Percentiles rank a stretch among this genome's conserved stretches.
These are phyloP conservation scores for Philaethria dido DNA, from an alignment of 2,888 invertebrate genomes.

Conservation along the genomic window DNA sequence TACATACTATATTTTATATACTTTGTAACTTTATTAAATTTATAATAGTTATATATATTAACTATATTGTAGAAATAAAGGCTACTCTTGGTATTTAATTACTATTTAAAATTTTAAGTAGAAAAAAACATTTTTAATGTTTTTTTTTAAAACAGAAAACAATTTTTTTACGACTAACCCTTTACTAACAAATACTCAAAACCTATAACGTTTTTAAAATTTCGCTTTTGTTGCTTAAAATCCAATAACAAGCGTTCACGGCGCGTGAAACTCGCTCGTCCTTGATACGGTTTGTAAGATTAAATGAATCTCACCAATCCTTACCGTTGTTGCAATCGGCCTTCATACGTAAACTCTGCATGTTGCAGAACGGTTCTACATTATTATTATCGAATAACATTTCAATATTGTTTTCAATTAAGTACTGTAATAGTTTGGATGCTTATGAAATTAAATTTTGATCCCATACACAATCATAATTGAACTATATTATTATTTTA, in stretches of 20 bases:
- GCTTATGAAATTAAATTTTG: too few species aligned
- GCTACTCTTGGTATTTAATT: too few species aligned
- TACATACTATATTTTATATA: too few species aligned
- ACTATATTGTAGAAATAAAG: too few species aligned
- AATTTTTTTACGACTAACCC: not conserved
- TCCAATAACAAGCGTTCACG: conserved; percentile 35
- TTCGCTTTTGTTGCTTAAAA: conserved; percentile 12
- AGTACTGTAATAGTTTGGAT: not conserved
- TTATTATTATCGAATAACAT: conserved; percentile 8
- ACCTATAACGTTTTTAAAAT: not conserved
- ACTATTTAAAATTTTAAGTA: too few species aligned
- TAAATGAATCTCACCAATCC: conserved; percentile 53
- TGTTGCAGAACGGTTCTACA: conserved; percentile 14
- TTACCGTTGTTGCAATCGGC: conserved; percentile 33
- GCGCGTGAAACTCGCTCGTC: conserved; percentile 54
- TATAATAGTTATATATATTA: too few species aligned
- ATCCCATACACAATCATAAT: too few species aligned
- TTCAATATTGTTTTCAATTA: conserved; percentile 4
- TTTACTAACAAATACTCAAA: not conserved
- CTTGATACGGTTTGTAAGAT: conserved; percentile 60
- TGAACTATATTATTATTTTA: too few species aligned
- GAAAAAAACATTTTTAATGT: too few species aligned
- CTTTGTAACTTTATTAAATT: too few species aligned
- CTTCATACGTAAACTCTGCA: conserved; percentile 23
- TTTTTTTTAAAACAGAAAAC: too few species aligned